Percentiles rank a stretch among this genome's conserved stretches.
phyloP scores from a whole-genome alignment of 2,888 invertebrate genomes.

The Hypena proboscidalis region DNA sequence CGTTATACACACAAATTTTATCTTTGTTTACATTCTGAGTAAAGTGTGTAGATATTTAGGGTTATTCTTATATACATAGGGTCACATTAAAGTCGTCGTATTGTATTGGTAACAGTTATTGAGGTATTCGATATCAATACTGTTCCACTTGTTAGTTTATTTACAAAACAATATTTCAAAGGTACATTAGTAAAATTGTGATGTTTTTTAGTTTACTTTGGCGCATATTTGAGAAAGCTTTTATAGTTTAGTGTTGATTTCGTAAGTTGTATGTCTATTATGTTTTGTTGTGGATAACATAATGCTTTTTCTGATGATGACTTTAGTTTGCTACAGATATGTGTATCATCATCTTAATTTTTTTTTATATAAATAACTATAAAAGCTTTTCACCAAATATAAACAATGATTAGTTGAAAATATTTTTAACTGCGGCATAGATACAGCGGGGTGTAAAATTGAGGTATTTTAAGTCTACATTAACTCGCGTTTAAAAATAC shows the following conservation, averaged over 20 bases:
- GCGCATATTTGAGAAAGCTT: constrained; percentile 14
- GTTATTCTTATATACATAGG: constrained; percentile 31
- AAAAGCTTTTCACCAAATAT: constrained; percentile 11
- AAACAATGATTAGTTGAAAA: constrained; percentile 25
- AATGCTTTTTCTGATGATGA: neutral
- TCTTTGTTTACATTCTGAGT: constrained; percentile 9
- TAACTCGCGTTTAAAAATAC: constrained; percentile 36
- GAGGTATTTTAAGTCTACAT: constrained; percentile 17
- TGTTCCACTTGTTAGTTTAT: constrained; percentile 44
- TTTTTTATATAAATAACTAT: constrained; percentile 15
- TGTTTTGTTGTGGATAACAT: too few species aligned
- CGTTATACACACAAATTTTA: neutral
- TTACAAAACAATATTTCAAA: constrained; percentile 38
- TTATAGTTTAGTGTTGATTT: constrained; percentile 16
- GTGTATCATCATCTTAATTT: constrained; percentile 19
- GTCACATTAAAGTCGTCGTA: constrained; percentile 21
- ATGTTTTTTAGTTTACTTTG: constrained; percentile 26
- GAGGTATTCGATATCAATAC: constrained; percentile 46
- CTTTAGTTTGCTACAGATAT: constrained; percentile 33
- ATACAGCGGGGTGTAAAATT: constrained; percentile 1
- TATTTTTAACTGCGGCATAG: constrained; percentile 33
- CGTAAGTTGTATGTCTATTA: too few species aligned
- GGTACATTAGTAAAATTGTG: constrained; percentile 36
- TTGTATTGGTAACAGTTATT: constrained; percentile 44
- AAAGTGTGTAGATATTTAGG: neutral